A percentile compares a stretch with the other conserved stretches of the same genome.
Conservation (phyloP, 2,888 invertebrate species). For the Thymelicus sylvestris region DNA sequence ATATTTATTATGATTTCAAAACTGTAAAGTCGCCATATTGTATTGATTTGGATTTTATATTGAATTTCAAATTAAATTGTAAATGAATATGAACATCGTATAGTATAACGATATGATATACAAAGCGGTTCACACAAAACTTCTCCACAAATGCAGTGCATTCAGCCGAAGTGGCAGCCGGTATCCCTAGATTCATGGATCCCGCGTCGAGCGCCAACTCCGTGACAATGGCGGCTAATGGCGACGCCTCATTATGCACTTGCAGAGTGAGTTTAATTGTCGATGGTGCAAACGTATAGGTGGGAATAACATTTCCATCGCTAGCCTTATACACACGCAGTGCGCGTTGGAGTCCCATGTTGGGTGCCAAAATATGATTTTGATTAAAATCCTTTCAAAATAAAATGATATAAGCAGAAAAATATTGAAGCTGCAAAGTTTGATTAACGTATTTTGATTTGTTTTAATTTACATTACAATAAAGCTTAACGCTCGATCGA, state of each 20-base stretch:
- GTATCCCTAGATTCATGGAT: slow-evolving; percentile 46
- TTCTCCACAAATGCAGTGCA: slow-evolving; percentile 28
- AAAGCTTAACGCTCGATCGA: slow-evolving; percentile 27
- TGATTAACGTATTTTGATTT: slow-evolving; percentile 10
- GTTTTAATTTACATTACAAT: slow-evolving; percentile 15
- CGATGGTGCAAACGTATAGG: slow-evolving; percentile 35
- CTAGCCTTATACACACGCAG: background rate
- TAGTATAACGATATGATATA: slow-evolving; percentile 10
- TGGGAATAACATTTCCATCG: slow-evolving; percentile 31
- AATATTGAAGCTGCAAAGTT: background rate
- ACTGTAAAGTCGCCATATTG: no score
- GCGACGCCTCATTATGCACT: slow-evolving; percentile 65
- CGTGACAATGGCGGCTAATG: slow-evolving; percentile 71
- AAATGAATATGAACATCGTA: slow-evolving; percentile 19
- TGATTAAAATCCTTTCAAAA: background rate
- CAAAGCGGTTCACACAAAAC: slow-evolving; percentile 20
- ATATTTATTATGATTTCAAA: no score
- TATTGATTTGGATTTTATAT: background rate
- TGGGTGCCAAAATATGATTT: slow-evolving; percentile 11
- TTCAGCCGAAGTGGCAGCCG: slow-evolving; percentile 20
- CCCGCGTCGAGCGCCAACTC: slow-evolving; percentile 63
- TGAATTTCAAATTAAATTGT: slow-evolving; percentile 4
- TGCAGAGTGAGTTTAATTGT: slow-evolving; percentile 39
- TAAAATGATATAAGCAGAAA: background rate
- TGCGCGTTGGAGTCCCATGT: slow-evolving; percentile 4